These are phyloP conservation scores for Tangara arthus DNA, from an alignment of 2,797 vertebrate species.

Conservation along the genomic window DNA sequence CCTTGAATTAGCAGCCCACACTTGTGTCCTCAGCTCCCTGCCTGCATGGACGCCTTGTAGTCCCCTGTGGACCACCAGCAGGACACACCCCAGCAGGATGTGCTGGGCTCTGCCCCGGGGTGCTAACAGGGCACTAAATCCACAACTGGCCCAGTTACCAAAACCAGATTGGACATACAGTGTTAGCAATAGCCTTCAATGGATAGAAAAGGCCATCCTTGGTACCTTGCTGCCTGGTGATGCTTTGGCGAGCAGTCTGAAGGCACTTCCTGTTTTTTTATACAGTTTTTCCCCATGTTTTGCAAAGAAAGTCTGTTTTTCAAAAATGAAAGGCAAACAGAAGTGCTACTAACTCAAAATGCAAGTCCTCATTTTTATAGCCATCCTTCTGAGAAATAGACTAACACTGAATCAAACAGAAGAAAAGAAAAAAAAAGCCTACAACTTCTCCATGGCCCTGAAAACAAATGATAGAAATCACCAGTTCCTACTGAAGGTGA, in stretches of 20 bases:
- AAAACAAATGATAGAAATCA: neutral
- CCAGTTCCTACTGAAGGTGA: neutral
- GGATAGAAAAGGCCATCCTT: neutral
- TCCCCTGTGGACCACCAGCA: neutral
- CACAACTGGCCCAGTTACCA: neutral
- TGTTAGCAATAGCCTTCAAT: neutral
- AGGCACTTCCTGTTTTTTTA: neutral
- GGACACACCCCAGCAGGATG: neutral
- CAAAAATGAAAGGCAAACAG: neutral
- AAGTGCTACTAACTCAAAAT: neutral
- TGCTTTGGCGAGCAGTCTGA: neutral
- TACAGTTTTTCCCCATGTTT: neutral
- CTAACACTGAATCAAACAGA: neutral
- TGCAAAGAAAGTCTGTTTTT: neutral
- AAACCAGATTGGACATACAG: neutral
- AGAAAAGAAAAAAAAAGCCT: neutral
- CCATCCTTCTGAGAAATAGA: neutral
- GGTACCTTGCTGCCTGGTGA: fast-evolving
- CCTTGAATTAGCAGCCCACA: fast-evolving
- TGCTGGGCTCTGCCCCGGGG: neutral
- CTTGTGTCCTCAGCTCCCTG: neutral
- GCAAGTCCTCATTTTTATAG: neutral
- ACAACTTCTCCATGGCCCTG: neutral
- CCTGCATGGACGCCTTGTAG: neutral
- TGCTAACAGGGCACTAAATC: neutral